phyloP scores from a whole-genome alignment of 2,797 vertebrate species.

The Siniperca scherzeri region DNA sequence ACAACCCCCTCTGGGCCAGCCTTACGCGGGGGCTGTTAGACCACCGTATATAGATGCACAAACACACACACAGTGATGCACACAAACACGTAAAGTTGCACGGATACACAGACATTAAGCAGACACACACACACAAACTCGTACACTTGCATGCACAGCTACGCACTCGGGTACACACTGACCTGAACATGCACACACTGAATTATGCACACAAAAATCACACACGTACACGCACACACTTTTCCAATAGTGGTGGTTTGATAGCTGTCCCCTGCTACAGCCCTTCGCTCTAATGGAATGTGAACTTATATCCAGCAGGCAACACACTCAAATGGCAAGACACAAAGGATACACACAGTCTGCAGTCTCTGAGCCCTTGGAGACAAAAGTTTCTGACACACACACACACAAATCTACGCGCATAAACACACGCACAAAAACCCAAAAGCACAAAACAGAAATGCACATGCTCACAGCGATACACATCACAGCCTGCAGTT shows the following conservation, averaged over 20 bases:
- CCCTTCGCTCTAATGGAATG: conserved; percentile 76
- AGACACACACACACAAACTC: conserved; percentile 33
- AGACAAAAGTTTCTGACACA: conserved; percentile 58
- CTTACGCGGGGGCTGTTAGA: conserved; percentile 70
- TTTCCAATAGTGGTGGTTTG: conserved; percentile 67
- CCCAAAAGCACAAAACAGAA: conserved; percentile 56
- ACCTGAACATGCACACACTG: conserved; percentile 31
- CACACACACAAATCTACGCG: background rate
- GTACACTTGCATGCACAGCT: conserved; percentile 11
- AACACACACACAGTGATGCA: conserved; percentile 29
- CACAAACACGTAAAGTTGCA: conserved; percentile 37
- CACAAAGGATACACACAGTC: conserved; percentile 60
- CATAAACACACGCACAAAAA: conserved; percentile 18
- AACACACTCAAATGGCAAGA: conserved; percentile 63
- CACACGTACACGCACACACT: conserved; percentile 33
- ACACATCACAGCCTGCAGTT: conserved; percentile 54
- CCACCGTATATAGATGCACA: conserved; percentile 56
- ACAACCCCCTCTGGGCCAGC: conserved; percentile 78
- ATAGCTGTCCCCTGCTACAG: conserved; percentile 72
- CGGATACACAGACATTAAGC: conserved; percentile 25
- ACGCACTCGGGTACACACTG: conserved; percentile 15
- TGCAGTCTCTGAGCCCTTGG: conserved; percentile 46
- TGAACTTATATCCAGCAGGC: conserved; percentile 77
- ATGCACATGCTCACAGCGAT: conserved; percentile 40
- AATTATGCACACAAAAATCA: conserved; percentile 18